A percentile compares a stretch with the other conserved stretches of the same genome.
Conservation (phyloP, 2,797 vertebrate species). For the Craterocephalus amniculus region DNA sequence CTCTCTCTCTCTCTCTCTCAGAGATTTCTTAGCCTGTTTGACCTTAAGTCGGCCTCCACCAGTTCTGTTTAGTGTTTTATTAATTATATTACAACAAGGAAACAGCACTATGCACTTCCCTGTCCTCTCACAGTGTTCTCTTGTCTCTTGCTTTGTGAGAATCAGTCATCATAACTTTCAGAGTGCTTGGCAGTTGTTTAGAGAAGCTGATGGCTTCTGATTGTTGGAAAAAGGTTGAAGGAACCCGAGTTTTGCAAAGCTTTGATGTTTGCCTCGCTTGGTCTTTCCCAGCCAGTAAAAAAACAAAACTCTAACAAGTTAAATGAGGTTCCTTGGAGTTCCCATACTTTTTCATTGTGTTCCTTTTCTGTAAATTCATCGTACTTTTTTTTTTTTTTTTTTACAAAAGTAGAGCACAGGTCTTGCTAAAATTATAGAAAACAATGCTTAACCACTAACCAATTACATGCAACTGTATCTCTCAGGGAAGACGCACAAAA, state of each 20-base stretch:
- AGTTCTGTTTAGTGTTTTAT: not conserved
- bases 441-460: not conserved
- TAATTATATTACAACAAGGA: not conserved
- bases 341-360: not conserved
- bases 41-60: not conserved
- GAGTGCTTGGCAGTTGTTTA: not conserved
- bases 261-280: not conserved
- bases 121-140: not conserved
- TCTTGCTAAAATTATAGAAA: not conserved
- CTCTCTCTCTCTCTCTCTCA: no score
- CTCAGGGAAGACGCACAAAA: conserved; percentile 5
- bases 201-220: not conserved
- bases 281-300: not conserved
- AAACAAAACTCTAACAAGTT: not conserved
- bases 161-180: not conserved
- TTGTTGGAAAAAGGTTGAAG: not conserved
- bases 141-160: not conserved
- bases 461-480: no score
- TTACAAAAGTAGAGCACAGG: not conserved
- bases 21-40: not conserved
- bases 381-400: no score
- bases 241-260: not conserved
- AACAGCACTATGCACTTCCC: not conserved
- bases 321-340: not conserved
- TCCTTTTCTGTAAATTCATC: not conserved